These are phyloP conservation scores for Bruchidius siliquastri DNA, from an alignment of 2,888 invertebrate species.

Conservation along the genomic window DNA sequence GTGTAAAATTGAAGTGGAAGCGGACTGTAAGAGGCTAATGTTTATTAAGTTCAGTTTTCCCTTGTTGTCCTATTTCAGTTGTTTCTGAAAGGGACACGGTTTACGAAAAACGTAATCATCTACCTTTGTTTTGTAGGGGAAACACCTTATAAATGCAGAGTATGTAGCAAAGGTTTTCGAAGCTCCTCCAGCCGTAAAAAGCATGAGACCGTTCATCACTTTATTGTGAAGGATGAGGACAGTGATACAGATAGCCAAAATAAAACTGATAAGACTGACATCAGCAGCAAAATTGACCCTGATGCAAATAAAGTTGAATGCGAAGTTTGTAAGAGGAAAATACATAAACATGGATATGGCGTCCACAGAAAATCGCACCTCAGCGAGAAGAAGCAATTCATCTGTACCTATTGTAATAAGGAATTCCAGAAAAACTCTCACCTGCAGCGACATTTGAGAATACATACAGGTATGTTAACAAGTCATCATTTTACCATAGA, in stretches of 20 bases:
- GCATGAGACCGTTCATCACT: conserved; percentile 5
- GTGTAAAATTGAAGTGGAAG: too few species aligned
- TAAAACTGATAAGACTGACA: neutral
- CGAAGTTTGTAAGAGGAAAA: conserved; percentile 18
- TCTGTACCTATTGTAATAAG: conserved; percentile 31
- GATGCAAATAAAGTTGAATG: conserved; percentile 13
- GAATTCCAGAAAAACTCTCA: conserved; percentile 24
- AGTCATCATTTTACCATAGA: too few species aligned
- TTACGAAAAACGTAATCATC: too few species aligned
- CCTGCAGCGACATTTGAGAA: conserved; percentile 19
- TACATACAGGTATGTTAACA: conserved; percentile 18
- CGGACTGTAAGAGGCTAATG: too few species aligned
- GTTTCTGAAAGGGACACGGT: neutral
- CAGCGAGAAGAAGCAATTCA: conserved; percentile 26
- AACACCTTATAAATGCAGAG: conserved; percentile 18
- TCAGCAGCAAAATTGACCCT: conserved; percentile 4
- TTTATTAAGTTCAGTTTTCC: too few species aligned
- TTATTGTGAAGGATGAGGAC: neutral
- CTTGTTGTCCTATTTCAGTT: neutral
- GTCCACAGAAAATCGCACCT: conserved; percentile 33
- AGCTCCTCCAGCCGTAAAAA: conserved; percentile 20
- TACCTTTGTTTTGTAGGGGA: conserved; percentile 8
- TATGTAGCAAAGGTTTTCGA: conserved; percentile 19
- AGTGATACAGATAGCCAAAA: conserved; percentile 3
- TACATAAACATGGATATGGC: conserved; percentile 20